phyloP scores from a whole-genome alignment of 2,113 vertebrate species.

The Daboia siamensis region DNA sequence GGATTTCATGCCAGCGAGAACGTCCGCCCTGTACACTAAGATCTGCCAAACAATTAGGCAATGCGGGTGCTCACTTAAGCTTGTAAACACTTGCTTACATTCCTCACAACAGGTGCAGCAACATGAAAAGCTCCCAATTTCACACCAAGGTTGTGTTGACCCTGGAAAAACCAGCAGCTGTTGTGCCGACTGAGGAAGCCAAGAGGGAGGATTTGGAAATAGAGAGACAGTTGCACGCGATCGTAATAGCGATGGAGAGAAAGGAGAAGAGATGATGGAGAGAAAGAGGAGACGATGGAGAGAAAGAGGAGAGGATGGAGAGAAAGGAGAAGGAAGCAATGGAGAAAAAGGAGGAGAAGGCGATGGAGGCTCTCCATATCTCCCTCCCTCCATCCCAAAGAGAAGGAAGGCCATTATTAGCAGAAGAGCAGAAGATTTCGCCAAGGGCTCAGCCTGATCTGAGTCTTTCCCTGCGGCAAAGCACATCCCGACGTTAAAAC shows the following conservation, averaged over 20 bases:
- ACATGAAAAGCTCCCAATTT: neutral
- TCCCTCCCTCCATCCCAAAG: neutral
- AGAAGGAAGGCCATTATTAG: neutral
- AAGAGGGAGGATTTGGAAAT: neutral
- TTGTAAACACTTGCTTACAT: slow-evolving; percentile 1
- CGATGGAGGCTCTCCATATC: neutral
- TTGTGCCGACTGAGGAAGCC: slow-evolving; percentile 1
- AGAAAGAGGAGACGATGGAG: too few relatives aligned
- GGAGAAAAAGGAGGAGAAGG: too few relatives aligned
- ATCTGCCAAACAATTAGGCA: rapidly evolving
- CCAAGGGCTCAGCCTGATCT: neutral
- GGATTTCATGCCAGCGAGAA: neutral
- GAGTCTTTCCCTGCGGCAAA: neutral
- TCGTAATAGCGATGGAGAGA: too few relatives aligned
- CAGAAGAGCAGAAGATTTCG: neutral
- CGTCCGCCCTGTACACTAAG: neutral
- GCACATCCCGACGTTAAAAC: neutral
- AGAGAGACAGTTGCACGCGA: neutral
- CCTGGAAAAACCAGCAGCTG: slow-evolving; percentile 9
- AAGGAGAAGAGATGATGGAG: too few relatives aligned
- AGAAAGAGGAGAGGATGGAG: too few relatives aligned
- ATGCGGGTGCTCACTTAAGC: neutral
- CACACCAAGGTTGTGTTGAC: neutral
- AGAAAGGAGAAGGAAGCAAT: too few relatives aligned
- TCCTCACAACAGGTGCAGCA: neutral